Evolutionary conservation across 2,797 vertebrate genomes (phyloP), one percentile per base, ranked within the genome.

Genomic region (Anguilla pacifica): DNA sequence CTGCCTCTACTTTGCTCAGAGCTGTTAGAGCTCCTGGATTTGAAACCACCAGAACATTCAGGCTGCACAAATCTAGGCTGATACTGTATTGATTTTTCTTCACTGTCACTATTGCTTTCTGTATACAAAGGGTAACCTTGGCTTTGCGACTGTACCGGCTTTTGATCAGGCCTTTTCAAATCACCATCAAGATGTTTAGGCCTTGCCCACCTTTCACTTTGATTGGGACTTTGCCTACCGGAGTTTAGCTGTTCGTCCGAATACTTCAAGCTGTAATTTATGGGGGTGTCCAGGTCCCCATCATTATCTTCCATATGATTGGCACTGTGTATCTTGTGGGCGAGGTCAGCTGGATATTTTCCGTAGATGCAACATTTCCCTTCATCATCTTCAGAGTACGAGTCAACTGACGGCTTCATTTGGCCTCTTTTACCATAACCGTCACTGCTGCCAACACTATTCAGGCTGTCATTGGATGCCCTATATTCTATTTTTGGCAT

Each of bases 201-300:
- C 88, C 97, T 96, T 91, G 96, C 96, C 97, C 97, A 98, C 91
- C 97, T 95, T 93, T 97, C 97, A 93, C 95, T 97, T 88, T 97
- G 97, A 88, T 95, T 98, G 0, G 99, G 99, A 88, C 98, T 99
- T 83, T 99, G 99, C 51, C 98, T 95, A 87, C 99, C 99, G 25
- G 99, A 99, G 92, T 99, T 99, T 83, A 99, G 94, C 91, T 99
- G 98, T 87, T 99, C 99, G 86, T 99, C 99, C 0, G 98, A 99
- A 89, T 99, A 99, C 92, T 99, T 99, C 46, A 99, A 96, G 92
- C 99, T 99, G 19, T 99, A 99, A 93, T 99, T 99, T 94, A 99
- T 99, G 86, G 99, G 99, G 4, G 99, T 99, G 92, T 99, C 99
- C 55, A 99, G 88, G 89, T 99, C 99, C 5, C 95, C 98, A 1